Percentiles rank a stretch among this genome's conserved stretches.
Evolutionary conservation across 2,113 vertebrate species (phyloP).

Genomic region (Climacteris rufus): DNA sequence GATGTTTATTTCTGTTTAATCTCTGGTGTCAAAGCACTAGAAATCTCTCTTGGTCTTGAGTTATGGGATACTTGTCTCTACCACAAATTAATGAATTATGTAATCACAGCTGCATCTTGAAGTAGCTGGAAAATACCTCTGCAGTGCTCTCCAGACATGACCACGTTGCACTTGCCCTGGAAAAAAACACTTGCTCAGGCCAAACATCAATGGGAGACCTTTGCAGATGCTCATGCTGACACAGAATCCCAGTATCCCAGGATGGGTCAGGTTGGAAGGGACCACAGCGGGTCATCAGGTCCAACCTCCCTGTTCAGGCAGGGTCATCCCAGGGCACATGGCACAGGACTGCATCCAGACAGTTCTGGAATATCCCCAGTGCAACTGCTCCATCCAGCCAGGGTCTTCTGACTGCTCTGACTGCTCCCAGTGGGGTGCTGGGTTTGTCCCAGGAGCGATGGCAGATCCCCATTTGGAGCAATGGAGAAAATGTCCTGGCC

Average conservation of each 20-base stretch:
- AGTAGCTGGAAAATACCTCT: neutral
- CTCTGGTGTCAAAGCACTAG: slow-evolving; percentile 42
- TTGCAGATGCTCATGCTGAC: neutral
- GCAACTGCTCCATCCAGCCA: neutral
- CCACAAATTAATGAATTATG: slow-evolving; percentile 14
- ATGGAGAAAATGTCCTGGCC: neutral
- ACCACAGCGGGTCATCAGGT: fast-evolving
- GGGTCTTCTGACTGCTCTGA: neutral
- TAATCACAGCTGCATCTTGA: slow-evolving; percentile 51
- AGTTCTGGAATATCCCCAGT: neutral
- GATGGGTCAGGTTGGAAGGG: neutral
- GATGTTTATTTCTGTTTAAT: slow-evolving; percentile 53
- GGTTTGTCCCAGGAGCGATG: neutral
- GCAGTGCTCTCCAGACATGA: neutral
- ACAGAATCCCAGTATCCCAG: neutral
- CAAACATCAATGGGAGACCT: neutral
- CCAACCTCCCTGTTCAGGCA: neutral
- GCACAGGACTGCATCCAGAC: neutral
- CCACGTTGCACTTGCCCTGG: neutral
- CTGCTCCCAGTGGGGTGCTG: neutral
- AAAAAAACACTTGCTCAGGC: neutral
- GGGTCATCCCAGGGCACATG: neutral
- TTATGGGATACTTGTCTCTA: slow-evolving; percentile 19
- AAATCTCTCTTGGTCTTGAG: slow-evolving; percentile 35
- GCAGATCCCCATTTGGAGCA: neutral